These are phyloP conservation scores for Parthenolecanium corni DNA, from an alignment of 2,888 invertebrate species.

Conservation along the genomic window DNA sequence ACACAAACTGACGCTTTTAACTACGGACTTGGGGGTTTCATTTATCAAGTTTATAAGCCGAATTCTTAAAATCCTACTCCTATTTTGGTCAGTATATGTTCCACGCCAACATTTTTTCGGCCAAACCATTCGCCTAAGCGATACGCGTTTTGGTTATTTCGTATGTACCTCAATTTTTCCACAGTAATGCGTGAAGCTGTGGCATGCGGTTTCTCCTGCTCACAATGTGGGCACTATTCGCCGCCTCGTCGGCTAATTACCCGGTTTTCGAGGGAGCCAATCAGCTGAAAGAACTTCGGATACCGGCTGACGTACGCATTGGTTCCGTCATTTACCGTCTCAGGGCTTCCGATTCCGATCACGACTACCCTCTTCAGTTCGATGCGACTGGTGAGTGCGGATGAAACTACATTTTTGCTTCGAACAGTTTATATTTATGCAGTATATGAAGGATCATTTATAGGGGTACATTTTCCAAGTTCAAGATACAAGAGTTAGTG, in stretches of 20 bases:
- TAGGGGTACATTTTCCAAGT: no score
- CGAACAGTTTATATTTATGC: background rate
- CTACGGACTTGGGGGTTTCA: no score
- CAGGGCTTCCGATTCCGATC: slow-evolving; percentile 75
- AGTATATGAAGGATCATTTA: background rate
- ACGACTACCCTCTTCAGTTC: slow-evolving; percentile 74
- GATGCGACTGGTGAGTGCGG: slow-evolving; percentile 46
- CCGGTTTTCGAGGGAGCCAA: slow-evolving; percentile 76
- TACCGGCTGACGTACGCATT: slow-evolving; percentile 71
- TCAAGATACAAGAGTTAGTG: no score
- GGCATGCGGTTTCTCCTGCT: slow-evolving; percentile 23
- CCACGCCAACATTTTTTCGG: no score
- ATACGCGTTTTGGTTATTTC: background rate
- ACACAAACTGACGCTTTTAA: no score
- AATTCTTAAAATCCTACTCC: no score
- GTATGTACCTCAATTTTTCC: no score
- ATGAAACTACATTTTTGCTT: no score
- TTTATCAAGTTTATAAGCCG: no score
- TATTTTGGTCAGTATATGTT: no score
- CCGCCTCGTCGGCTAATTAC: slow-evolving; percentile 44
- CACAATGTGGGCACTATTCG: slow-evolving; percentile 25
- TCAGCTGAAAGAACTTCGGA: slow-evolving; percentile 65
- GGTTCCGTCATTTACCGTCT: slow-evolving; percentile 77
- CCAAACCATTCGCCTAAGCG: no score
- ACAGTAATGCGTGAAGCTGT: slow-evolving; percentile 24